Evolutionary conservation across 92 coral and sea anemone genomes (phyloP), one percentile per base, ranked within the genome.

Genomic region (Zoanthus gigantus): DNA sequence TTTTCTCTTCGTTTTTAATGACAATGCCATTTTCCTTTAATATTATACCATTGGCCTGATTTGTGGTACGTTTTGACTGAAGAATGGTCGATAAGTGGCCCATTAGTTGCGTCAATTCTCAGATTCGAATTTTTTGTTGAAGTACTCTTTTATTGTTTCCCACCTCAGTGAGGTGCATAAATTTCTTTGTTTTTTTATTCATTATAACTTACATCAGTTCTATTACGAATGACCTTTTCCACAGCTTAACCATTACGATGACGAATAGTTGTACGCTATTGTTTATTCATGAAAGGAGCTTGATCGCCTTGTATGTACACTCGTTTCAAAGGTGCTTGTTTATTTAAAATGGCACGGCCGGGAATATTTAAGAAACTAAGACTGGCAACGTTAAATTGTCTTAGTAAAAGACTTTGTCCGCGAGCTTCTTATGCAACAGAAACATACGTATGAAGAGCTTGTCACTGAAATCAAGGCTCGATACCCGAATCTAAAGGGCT

Each of bases 261-360:
- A 52, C 86, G 86, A 47, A 77, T 87, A 37, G 90, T 86, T 78
- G 66, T 87, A 31, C 87, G 71, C 91, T 8, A 88, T 80, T 87
- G 72, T 66, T 61, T 78, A 12, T 80, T 89, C 83, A 89, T 71
- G 45, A 46, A 89, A 7, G 92, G 92, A 32, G 85, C 89, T 83
- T 89, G 89, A 65, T 77, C 60, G 17, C 84, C 92, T 74, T 82
- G 48, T 37, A 74, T 82, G 50, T 84, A 77, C 7, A 89, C 69
- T 72, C 73, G 83, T 76, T 74, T 89, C 32, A 83, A 2, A 52
- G 92, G 89, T 17, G 89, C 89, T 28, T 89, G 92, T 58, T 89
- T 88, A 74, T 89, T 89, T 15, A 83, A 12, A 12, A 89, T 61
- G 32, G 23, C 23, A 23, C 23, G 23, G 23, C 23, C 23, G 23